phyloP scores from a whole-genome alignment of 92 coral and sea anemone genomes.

The Parazoanthus atlanticus region DNA sequence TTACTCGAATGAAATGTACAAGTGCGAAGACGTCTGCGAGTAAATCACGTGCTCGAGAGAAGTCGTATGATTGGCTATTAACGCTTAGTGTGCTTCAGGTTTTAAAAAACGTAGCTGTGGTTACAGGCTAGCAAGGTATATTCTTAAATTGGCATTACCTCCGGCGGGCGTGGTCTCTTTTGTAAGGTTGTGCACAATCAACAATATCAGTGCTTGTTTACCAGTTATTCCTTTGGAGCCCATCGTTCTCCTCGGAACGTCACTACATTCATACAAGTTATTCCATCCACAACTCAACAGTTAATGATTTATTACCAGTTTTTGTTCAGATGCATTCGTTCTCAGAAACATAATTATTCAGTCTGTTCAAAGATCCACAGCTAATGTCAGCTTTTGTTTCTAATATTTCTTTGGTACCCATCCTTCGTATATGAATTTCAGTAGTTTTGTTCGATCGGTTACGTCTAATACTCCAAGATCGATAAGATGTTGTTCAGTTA shows the following conservation, averaged over 20 bases:
- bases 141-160: no score
- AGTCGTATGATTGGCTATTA: no score
- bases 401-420: conserved; percentile 28
- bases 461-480: conserved; percentile 25
- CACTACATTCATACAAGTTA: neutral
- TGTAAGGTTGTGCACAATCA: neutral
- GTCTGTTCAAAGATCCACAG: neutral
- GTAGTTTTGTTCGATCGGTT: conserved; percentile 18
- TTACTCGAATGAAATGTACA: no score
- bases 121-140: no score
- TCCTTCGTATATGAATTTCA: conserved; percentile 25
- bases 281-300: neutral
- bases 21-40: no score
- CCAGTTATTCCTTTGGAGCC: neutral
- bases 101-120: no score
- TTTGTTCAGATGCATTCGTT: no score
- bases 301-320: no score
- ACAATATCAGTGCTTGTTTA: no score
- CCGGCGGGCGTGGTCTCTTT: neutral
- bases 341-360: neutral
- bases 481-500: conserved; percentile 28
- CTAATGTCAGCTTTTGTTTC: neutral
- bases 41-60: no score
- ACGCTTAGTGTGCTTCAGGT: no score
- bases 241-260: neutral